A percentile compares a stretch with the other conserved stretches of the same genome.
These are phyloP conservation scores for Prionace glauca DNA, from an alignment of 2,797 vertebrate genomes.

Conservation along the genomic window DNA sequence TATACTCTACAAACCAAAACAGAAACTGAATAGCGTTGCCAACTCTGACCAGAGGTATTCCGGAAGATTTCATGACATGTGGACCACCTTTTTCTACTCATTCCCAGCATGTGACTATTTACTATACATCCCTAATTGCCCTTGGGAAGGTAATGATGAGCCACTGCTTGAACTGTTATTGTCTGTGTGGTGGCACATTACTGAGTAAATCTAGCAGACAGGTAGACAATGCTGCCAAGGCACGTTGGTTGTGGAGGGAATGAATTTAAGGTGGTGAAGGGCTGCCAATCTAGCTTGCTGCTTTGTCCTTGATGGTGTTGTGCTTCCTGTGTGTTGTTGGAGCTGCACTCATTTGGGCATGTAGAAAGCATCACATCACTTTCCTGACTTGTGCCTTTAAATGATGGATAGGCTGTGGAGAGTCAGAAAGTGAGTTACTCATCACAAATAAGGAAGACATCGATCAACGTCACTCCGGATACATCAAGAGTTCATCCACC, in stretches of 20 bases:
- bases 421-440: neutral
- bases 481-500: neutral
- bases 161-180: neutral
- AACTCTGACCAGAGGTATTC: neutral
- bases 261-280: neutral
- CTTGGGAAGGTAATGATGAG: neutral
- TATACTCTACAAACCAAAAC: neutral
- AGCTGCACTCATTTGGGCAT: neutral
- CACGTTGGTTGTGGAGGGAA: neutral
- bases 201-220: neutral
- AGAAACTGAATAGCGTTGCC: neutral
- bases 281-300: neutral
- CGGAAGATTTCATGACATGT: neutral
- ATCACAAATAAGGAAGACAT: neutral
- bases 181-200: neutral
- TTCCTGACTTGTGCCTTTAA: neutral
- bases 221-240: neutral
- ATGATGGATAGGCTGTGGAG: neutral
- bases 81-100: neutral
- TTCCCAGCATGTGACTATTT: neutral
- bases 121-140: neutral
- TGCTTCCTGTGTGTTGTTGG: neutral
- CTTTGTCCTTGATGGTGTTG: neutral
- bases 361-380: neutral
- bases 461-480: neutral